Evolutionary conservation across 1,140 invertebrate species (phyloP).

Genomic region (Penaeus indicus): DNA sequence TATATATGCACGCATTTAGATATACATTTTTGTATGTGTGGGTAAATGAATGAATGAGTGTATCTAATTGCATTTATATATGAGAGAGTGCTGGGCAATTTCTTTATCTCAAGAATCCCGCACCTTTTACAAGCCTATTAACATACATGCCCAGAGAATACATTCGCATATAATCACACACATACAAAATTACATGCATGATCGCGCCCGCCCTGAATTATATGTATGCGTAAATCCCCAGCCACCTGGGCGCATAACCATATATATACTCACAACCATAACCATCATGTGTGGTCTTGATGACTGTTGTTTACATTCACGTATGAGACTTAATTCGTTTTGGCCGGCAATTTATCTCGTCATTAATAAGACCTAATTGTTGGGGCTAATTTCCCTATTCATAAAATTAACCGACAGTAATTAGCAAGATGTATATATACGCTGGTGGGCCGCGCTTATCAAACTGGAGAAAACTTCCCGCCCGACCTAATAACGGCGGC

Average conservation of each 20-base stretch:
- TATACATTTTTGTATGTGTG: too few species aligned
- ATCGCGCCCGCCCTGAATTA: neutral
- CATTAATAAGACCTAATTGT: slow-evolving; percentile 48
- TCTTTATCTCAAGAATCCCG: too few species aligned
- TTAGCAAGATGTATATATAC: slow-evolving; percentile 19
- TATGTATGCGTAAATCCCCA: slow-evolving; percentile 8
- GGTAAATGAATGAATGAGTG: too few species aligned
- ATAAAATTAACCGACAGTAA: slow-evolving; percentile 44
- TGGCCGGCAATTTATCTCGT: slow-evolving; percentile 10
- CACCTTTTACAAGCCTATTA: too few species aligned
- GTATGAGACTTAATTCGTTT: slow-evolving; percentile 33
- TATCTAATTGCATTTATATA: too few species aligned
- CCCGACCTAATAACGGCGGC: too few species aligned
- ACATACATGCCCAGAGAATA: slow-evolving; percentile 37
- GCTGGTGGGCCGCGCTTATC: neutral
- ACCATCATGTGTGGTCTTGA: neutral
- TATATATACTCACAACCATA: slow-evolving; percentile 43
- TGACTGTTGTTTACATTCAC: slow-evolving; percentile 9
- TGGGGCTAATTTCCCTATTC: slow-evolving; percentile 45
- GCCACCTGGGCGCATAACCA: slow-evolving; percentile 40
- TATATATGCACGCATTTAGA: too few species aligned
- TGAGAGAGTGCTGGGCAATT: too few species aligned
- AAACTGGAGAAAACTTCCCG: too few species aligned
- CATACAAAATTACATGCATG: slow-evolving; percentile 11
- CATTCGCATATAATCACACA: slow-evolving; percentile 12